Evolutionary conservation across 2,113 vertebrate species (phyloP).

Genomic region (Noturus placidus): DNA sequence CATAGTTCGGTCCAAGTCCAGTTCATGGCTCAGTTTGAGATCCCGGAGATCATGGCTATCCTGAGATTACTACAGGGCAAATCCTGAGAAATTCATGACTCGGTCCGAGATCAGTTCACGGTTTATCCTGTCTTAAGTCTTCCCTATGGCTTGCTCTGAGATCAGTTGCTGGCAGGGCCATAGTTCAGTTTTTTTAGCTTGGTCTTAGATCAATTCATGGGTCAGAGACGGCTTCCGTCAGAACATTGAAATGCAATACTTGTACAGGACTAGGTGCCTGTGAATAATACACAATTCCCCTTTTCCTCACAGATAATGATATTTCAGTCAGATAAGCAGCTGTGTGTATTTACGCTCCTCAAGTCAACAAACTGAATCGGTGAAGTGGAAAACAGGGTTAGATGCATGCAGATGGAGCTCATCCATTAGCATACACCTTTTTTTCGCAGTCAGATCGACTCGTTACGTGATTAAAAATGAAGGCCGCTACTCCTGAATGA

Average conservation of each 20-base stretch:
- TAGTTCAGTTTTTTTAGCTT: neutral
- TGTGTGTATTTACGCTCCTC: conserved; percentile 43
- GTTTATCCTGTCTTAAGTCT: neutral
- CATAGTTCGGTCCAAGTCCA: too few species aligned
- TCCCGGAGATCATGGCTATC: neutral
- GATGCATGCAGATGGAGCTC: conserved; percentile 22
- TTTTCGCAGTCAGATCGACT: conserved; percentile 18
- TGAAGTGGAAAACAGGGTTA: conserved; percentile 43
- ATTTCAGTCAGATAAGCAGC: conserved; percentile 34
- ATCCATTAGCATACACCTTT: conserved; percentile 18
- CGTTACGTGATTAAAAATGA: conserved; percentile 30
- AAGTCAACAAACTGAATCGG: conserved; percentile 47
- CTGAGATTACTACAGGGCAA: neutral
- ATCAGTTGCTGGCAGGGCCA: neutral
- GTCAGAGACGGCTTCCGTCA: neutral
- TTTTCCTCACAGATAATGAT: conserved; percentile 16
- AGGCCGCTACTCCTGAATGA: conserved; percentile 9
- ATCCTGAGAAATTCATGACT: neutral
- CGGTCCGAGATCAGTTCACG: neutral
- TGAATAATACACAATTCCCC: neutral
- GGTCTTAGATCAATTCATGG: neutral
- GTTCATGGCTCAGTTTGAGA: neutral
- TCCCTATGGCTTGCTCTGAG: neutral
- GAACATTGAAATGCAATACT: neutral
- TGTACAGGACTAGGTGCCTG: neutral